Evolutionary conservation across 2,888 invertebrate species (phyloP).

Genomic region (Melinaea marsaeus): DNA sequence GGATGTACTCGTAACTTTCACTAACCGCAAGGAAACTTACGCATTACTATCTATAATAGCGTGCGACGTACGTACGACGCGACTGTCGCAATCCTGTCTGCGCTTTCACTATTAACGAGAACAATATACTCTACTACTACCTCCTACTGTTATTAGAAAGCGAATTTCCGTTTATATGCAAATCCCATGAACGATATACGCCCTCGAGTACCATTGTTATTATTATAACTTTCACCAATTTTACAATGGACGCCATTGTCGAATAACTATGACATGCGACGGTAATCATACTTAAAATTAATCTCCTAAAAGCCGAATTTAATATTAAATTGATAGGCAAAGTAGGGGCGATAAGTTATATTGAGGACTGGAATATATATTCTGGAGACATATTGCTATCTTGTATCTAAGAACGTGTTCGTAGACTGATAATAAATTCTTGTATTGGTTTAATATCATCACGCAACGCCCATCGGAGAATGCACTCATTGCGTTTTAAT

Average conservation of each 20-base stretch:
- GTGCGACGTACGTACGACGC: constrained; percentile 11
- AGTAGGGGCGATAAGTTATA: neutral
- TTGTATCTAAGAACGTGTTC: too few relatives aligned
- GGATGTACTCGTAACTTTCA: neutral
- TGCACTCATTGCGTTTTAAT: too few relatives aligned
- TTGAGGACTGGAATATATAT: too few relatives aligned
- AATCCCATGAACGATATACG: constrained; percentile 40
- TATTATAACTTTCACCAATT: constrained; percentile 17
- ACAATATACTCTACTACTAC: constrained; percentile 41
- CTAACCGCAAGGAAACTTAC: constrained; percentile 2
- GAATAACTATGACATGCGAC: neutral
- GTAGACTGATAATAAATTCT: too few relatives aligned
- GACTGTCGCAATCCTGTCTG: constrained; percentile 41
- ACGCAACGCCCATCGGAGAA: too few relatives aligned
- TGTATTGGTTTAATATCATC: too few relatives aligned
- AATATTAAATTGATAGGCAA: neutral
- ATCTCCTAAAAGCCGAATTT: constrained; percentile 14
- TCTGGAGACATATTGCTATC: too few relatives aligned
- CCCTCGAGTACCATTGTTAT: constrained; percentile 16
- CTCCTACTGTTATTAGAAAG: constrained; percentile 59
- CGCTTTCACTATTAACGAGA: constrained; percentile 63
- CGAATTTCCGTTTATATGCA: constrained; percentile 60
- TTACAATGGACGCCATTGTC: constrained; percentile 11
- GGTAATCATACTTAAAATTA: constrained; percentile 13
- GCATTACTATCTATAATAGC: neutral